Conservation (phyloP, 2,888 invertebrate species). For the Melangyna quadrimaculata region DNA sequence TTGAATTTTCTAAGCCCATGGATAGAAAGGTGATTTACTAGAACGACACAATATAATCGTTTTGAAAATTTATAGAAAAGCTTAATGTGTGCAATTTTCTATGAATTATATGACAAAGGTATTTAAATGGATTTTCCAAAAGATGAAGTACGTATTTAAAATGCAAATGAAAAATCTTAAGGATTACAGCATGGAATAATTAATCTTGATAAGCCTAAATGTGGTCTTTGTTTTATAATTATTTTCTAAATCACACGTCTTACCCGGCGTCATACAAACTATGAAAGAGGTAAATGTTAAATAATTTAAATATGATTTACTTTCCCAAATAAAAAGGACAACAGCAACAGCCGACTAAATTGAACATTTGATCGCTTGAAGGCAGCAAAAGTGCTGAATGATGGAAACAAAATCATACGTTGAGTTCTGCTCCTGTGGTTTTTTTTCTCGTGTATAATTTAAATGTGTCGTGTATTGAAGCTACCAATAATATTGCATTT, state of each 20-base stretch:
- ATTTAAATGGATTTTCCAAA: background rate
- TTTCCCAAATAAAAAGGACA: too few species aligned
- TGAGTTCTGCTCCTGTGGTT: too few species aligned
- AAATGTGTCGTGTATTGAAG: too few species aligned
- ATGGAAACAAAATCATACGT: too few species aligned
- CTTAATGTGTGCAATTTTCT: conserved; percentile 4
- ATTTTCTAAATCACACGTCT: background rate
- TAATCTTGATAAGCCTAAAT: background rate
- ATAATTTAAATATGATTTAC: too few species aligned
- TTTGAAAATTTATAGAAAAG: conserved; percentile 15
- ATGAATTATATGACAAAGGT: background rate
- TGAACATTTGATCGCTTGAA: too few species aligned
- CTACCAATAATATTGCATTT: too few species aligned
- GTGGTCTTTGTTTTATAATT: background rate
- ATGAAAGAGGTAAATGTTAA: too few species aligned
- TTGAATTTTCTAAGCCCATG: background rate
- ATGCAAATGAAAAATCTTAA: background rate
- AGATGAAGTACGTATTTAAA: background rate
- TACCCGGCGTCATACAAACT: too few species aligned
- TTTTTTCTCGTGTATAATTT: too few species aligned
- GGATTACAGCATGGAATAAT: background rate
- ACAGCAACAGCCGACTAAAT: too few species aligned
- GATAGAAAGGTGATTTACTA: conserved; percentile 3
- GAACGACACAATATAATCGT: conserved; percentile 3
- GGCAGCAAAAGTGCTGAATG: too few species aligned